phyloP scores from a whole-genome alignment of 2,888 invertebrate genomes.

The Piscicola geometra region DNA sequence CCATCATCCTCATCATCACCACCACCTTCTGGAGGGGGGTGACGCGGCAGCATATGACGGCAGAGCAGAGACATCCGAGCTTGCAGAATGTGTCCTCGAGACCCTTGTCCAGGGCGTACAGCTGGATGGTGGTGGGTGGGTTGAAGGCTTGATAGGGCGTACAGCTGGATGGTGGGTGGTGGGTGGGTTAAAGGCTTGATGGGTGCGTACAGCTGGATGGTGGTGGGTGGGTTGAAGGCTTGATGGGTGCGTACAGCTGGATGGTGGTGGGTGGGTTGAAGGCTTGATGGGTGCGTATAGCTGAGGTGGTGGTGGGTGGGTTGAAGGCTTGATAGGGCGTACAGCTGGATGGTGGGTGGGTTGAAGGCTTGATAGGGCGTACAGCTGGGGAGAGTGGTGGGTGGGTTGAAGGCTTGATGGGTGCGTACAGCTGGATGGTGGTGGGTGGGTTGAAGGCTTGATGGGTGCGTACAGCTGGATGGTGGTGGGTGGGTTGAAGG shows the following conservation, averaged over 20 bases:
- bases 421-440: too few relatives aligned
- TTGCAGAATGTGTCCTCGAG: slow-evolving; percentile 79
- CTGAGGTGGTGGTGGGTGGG: neutral
- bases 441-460: too few relatives aligned
- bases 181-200: neutral
- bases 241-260: neutral
- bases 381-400: neutral
- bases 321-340: neutral
- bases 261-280: neutral
- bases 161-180: neutral
- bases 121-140: slow-evolving; percentile 54
- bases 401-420: too few relatives aligned
- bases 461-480: too few relatives aligned
- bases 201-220: neutral
- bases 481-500: too few relatives aligned
- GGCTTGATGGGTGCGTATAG: neutral
- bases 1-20: slow-evolving; percentile 54
- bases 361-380: too few relatives aligned
- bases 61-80: slow-evolving; percentile 60
- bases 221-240: neutral
- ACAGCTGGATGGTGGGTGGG: neutral
- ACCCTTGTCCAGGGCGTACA: slow-evolving; percentile 84
- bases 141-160: neutral
- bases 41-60: slow-evolving; percentile 83
- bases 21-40: slow-evolving; percentile 85